Conservation (phyloP, 2,797 vertebrate species). For the Rhinatrema bivittatum region DNA sequence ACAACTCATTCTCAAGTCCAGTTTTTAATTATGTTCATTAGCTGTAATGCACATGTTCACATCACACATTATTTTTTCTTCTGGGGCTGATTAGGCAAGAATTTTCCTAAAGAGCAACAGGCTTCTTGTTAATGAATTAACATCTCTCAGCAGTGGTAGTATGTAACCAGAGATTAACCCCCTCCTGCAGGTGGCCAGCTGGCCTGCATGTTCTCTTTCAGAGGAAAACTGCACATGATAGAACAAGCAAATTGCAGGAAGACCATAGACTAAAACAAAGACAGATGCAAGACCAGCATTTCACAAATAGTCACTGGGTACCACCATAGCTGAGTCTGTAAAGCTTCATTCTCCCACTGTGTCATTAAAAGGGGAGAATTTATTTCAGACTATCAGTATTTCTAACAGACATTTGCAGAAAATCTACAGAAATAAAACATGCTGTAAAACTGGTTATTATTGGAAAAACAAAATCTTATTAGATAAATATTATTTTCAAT, state of each 20-base stretch:
- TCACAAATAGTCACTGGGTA: neutral
- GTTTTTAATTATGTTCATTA: neutral
- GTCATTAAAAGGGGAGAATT: too few species aligned
- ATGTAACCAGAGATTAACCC: constrained; percentile 6
- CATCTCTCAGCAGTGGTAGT: constrained; percentile 2
- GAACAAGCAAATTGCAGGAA: neutral
- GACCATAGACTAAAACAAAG: neutral
- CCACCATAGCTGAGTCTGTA: too few species aligned
- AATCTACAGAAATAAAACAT: too few species aligned
- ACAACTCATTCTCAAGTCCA: neutral
- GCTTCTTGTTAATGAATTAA: constrained; percentile 12
- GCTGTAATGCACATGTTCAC: neutral
- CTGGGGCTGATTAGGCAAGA: constrained; percentile 6
- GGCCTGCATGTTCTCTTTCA: constrained; percentile 7
- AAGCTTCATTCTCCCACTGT: too few species aligned
- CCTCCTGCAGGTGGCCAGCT: constrained; percentile 11
- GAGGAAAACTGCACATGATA: neutral
- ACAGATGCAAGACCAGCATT: neutral
- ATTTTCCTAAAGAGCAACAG: constrained; percentile 20
- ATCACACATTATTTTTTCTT: neutral
- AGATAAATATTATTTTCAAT: too few species aligned
- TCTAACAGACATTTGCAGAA: too few species aligned
- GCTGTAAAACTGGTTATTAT: too few species aligned
- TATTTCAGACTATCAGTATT: too few species aligned
- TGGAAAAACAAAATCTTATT: too few species aligned